These are phyloP conservation scores for Ophioninae sp. DNA, from an alignment of 2,888 invertebrate species.

Conservation along the genomic window DNA sequence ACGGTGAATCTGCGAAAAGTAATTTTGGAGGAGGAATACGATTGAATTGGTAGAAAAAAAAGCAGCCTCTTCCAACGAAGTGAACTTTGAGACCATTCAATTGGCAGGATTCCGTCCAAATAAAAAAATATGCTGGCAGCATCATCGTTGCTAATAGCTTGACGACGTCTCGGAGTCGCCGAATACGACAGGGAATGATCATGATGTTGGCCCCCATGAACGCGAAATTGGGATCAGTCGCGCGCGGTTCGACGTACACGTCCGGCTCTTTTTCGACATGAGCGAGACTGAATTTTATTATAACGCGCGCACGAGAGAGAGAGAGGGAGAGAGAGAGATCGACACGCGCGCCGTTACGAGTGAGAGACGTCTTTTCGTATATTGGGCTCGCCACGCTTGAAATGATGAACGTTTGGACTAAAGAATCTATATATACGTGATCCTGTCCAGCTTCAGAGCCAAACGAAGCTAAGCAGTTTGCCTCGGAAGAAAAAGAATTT, in stretches of 20 bases:
- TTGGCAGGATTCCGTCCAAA: constrained; percentile 32
- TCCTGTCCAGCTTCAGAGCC: constrained; percentile 15
- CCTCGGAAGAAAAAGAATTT: constrained; percentile 16
- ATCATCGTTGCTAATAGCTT: constrained; percentile 35
- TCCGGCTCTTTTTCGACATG: constrained; percentile 22
- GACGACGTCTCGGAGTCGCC: constrained; percentile 27
- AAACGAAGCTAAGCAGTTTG: constrained; percentile 21
- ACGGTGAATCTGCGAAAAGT: neutral
- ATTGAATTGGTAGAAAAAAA: neutral
- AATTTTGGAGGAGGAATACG: neutral
- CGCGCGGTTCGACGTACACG: constrained; percentile 7
- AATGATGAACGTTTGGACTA: constrained; percentile 39
- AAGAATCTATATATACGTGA: constrained; percentile 2
- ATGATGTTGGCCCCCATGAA: constrained; percentile 19
- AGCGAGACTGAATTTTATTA: constrained; percentile 18
- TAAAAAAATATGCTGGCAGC: constrained; percentile 45
- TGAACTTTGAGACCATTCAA: neutral
- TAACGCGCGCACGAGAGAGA: neutral
- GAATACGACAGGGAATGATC: constrained; percentile 26
- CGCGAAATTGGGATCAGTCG: constrained; percentile 60
- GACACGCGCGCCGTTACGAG: neutral
- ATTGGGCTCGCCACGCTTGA: constrained; percentile 24
- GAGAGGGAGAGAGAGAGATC: constrained; percentile 3
- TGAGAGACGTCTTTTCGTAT: constrained; percentile 18
- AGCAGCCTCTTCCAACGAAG: neutral